Evolutionary conservation across 2,113 vertebrate genomes (phyloP).

Genomic region (Aegypius monachus): DNA sequence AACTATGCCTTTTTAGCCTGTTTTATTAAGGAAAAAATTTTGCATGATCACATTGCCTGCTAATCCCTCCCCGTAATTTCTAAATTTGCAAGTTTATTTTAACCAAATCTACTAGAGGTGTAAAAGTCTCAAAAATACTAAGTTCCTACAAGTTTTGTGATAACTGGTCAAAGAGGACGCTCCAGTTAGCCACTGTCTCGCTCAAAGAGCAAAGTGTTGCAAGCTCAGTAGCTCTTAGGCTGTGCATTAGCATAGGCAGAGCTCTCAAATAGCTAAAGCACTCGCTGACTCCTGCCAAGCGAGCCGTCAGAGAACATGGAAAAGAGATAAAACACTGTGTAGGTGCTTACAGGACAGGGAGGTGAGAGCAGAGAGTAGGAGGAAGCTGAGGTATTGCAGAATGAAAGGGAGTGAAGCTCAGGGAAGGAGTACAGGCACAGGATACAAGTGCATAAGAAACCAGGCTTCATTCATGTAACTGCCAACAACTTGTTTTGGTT

Average conservation of each 20-base stretch:
- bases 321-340: neutral
- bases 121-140: neutral
- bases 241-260: neutral
- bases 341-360: neutral
- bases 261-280: neutral
- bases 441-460: neutral
- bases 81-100: neutral
- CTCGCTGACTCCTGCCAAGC: neutral
- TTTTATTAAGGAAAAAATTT: neutral
- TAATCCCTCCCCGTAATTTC: neutral
- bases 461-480: neutral
- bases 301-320: neutral
- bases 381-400: neutral
- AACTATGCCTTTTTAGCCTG: neutral
- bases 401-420: neutral
- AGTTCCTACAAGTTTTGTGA: neutral
- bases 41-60: neutral
- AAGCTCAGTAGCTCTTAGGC: neutral
- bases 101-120: neutral
- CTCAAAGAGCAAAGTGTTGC: neutral
- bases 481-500: neutral
- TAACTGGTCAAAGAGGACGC: neutral
- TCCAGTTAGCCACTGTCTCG: neutral
- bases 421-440: neutral
- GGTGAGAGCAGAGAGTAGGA: neutral